Evolutionary conservation across 1,140 invertebrate species (phyloP), one percentile per base, ranked within the genome.

Genomic region (Neelides sp.): DNA sequence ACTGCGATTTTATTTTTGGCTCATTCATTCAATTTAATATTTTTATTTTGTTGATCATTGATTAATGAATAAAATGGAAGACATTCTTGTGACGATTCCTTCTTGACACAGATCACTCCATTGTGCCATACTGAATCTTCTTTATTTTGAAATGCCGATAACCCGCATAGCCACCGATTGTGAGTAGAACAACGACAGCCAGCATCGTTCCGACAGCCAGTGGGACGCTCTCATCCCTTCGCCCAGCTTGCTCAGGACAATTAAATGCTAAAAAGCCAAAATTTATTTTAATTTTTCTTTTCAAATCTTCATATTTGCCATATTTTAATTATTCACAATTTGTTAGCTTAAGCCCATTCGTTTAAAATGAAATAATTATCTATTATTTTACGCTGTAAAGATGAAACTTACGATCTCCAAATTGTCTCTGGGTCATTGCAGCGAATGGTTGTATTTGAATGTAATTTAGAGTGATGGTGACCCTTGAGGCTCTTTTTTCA

Each of bases 91-190:
- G n/a, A n/a, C n/a, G n/a, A n/a, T n/a, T 19, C 1, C 10, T 54
- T 8, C 27, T 12, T 35, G 34, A 59, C 23, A 32, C 23, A 39
- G 15, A 22, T 76, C 80, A 91, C 65, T 89, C 83, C 86, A 91
- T 91, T 1, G 84, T 89, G 63, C 87, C 86, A 65, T 92, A 92
- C 63, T 89, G 83, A 4, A 90, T 83, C 64, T 88, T 89, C 67
- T 89, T 89, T 24, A 89, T 75, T 66, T 87, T 87, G 62, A 87
- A 76, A 63, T 90, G 87, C 59, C 86, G 77, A 68, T 77, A 87
- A n/a, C 83, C 77, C 1, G 83, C 84, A 64, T 92, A 92, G 1
- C 83, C 85, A 3, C 82, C 75, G 15, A 92, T 76, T 0, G 83
- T 88, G 8, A 78, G 68, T 0, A 90, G 71, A 5, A 85, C 82